Evolutionary conservation across 2,797 vertebrate species (phyloP), one percentile per base, ranked within the genome.

Genomic region (Pseudotriccus pelzelni): DNA sequence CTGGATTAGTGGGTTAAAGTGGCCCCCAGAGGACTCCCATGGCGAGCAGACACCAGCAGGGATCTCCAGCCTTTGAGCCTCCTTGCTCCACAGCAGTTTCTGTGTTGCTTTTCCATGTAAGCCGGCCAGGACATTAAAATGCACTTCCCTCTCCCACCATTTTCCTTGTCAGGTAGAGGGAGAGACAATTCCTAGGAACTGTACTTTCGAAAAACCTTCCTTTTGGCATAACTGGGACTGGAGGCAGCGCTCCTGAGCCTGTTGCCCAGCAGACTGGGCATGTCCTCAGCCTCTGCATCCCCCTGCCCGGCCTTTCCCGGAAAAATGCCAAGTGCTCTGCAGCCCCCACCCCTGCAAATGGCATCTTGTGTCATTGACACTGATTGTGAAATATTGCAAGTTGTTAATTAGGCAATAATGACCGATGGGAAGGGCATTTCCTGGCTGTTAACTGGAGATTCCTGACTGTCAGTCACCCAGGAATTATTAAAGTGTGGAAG

Each of bases 351-450:
- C 89, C 83, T n/a, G 81, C 10, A 5, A 14, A 55, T 2, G 76
- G 75, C 93, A 82, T 69, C 93, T 12, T 3, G 15, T 52, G 84
- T 16, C 95, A n/a, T 52, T 76, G 95, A 14, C 82, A 23, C 3
- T 2, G 44, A 46, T 72, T 28, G 94, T 1, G 87, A 95, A 94
- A 92, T 58, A 69, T 8, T 50, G 63, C 76, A 3, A 84, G 76
- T 27, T 58, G 93, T 56, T 93, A 96, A 97, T 96, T 75, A 90
- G 95, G 96, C 93, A 97, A 66, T 84, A 88, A 94, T 82, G 94
- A 95, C 89, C 73, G 41, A 50, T 4, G 86, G 84, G 92, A 88
- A 82, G 91, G 90, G 95, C 91, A 97, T 96, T 94, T 97, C 92
- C 96, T 87, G 85, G 85, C 81, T 93, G 18, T 73, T 80, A 49